A percentile compares a stretch with the other conserved stretches of the same genome.
Evolutionary conservation across 2,888 invertebrate species (phyloP).

Genomic region (Apodemia zela): DNA sequence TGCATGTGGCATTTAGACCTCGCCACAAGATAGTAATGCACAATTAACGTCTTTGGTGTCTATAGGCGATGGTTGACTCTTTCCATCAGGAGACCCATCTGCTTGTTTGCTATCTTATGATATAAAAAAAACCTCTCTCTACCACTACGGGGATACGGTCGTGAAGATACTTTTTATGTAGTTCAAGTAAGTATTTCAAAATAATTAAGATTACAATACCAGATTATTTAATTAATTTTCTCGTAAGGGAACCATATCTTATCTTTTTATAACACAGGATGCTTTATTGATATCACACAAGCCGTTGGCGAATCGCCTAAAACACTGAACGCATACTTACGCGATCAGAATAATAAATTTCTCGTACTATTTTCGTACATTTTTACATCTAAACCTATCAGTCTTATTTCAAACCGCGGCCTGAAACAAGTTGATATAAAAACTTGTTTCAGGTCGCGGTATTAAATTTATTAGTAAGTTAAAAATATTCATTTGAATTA

Average conservation of each 20-base stretch:
- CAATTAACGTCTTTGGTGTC: no score
- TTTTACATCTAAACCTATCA: conserved; percentile 40
- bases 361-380: conserved; percentile 51
- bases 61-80: no score
- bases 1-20: no score
- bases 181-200: no score
- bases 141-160: no score
- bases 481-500: background rate
- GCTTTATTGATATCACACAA: conserved; percentile 56
- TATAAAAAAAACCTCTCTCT: no score
- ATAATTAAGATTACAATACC: no score
- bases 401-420: conserved; percentile 21
- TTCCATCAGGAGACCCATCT: no score
- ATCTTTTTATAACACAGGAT: conserved; percentile 21
- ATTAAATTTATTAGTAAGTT: background rate
- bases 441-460: no score
- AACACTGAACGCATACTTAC: conserved; percentile 52
- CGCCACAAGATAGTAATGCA: no score
- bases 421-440: conserved; percentile 13
- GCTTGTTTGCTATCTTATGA: no score
- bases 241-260: conserved; percentile 3
- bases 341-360: conserved; percentile 53
- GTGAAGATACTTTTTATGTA: no score
- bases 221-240: background rate
- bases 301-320: conserved; percentile 64